phyloP scores from a whole-genome alignment of 1,140 invertebrate species.

The Drosophila malerkotliana region DNA sequence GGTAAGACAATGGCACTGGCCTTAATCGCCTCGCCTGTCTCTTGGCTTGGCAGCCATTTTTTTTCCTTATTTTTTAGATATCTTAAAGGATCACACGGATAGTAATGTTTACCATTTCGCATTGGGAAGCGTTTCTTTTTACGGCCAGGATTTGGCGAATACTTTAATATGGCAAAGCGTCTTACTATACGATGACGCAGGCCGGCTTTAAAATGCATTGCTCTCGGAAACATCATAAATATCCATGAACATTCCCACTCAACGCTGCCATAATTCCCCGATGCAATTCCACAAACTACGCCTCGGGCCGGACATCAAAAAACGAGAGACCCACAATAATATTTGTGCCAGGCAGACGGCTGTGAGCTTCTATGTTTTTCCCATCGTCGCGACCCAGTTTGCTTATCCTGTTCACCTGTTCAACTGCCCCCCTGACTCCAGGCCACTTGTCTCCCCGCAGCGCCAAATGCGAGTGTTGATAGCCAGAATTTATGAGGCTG shows the following conservation, averaged over 20 bases:
- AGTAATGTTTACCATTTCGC: conserved; percentile 42
- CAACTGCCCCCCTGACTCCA: neutral
- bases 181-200: conserved; percentile 6
- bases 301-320: conserved; percentile 20
- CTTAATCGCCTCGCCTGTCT: conserved; percentile 7
- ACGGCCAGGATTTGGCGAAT: conserved; percentile 33
- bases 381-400: conserved; percentile 24
- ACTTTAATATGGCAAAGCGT: conserved; percentile 44
- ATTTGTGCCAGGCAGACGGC: conserved; percentile 16
- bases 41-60: neutral
- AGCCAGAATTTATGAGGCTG: conserved; percentile 47
- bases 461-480: conserved; percentile 35
- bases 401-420: conserved; percentile 23
- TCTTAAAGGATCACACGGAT: conserved; percentile 40
- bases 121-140: conserved; percentile 30
- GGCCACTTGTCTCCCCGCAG: neutral
- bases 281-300: conserved; percentile 39
- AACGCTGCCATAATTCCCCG: conserved; percentile 35
- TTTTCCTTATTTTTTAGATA: neutral
- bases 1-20: conserved; percentile 23
- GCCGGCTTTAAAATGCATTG: conserved; percentile 20
- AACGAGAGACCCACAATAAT: conserved; percentile 10
- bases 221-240: conserved; percentile 23
- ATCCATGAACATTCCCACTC: conserved; percentile 29
- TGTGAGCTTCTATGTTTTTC: conserved; percentile 27